Evolutionary conservation across 2,797 vertebrate genomes (phyloP), one percentile per base, ranked within the genome.

Genomic region (Lindbergichthys nudifrons): DNA sequence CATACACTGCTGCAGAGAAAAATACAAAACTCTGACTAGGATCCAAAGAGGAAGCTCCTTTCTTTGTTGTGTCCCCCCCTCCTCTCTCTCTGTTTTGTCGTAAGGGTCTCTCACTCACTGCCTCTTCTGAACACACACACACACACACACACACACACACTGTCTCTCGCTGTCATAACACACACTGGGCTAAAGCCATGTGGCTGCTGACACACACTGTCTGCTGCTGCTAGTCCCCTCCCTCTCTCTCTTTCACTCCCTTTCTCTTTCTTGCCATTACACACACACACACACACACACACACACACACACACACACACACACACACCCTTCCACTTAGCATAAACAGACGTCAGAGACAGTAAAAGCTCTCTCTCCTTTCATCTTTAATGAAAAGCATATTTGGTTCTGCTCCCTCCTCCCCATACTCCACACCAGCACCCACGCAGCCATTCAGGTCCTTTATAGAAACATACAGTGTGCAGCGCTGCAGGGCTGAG

Each of bases 381-480:
- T 93, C 79, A 92, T 92, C 89, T 92, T 83, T 90, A 92, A 93
- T 92, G 85, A 91, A 92, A 91, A 89, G 74, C 89, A 91, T 73
- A 85, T 88, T 89, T 72, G 73, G 74, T 65, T 76, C 41, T 61
- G 75, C 61, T 47, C 66, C 63, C 66, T 30, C 79, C 59, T 41
- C 70, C 39, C 71, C 72, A 36, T 54, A 57, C 68, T 30, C 67
- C 65, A 70, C 77, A 57, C 41, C 73, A 48, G 77, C 83, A 72
- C 86, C 85, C 83, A 89, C 86, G 76, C 88, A 73, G 43, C 77
- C 83, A 71, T 77, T 82, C 79, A 74, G 41, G 79, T 74, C 77
- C 81, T 87, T 87, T 82, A 88, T 54, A 75, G 80, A 83, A 85
- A 81, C 87, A 84, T 41, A 81, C 75, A 79, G 75, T 23, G 75